phyloP scores from a whole-genome alignment of 2,797 vertebrate species.

The Brachymystax lenok region DNA sequence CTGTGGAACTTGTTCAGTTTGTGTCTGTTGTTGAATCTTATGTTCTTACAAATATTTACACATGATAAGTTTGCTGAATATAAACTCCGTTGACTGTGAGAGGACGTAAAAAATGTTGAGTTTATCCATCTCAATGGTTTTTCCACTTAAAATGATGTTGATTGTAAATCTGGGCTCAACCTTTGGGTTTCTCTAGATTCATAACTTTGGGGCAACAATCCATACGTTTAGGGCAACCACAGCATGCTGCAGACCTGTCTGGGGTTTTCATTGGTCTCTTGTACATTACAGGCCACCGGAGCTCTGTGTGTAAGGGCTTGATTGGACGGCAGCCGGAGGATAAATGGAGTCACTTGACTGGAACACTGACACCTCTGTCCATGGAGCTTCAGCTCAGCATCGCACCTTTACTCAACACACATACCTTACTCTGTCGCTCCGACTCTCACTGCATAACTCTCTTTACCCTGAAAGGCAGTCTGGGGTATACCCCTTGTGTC shows the following conservation, averaged over 20 bases:
- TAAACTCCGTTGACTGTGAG: too few relatives aligned
- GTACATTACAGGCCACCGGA: too few relatives aligned
- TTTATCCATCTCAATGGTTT: background rate
- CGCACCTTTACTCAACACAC: constrained; percentile 8
- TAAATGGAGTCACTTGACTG: constrained; percentile 74
- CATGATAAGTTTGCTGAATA: too few relatives aligned
- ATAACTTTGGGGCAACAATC: background rate
- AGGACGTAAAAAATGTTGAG: too few relatives aligned
- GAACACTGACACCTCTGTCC: constrained; percentile 56
- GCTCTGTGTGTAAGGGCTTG: constrained; percentile 12
- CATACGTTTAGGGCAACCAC: too few relatives aligned
- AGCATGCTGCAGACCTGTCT: background rate
- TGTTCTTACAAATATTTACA: too few relatives aligned
- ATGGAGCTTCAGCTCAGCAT: background rate
- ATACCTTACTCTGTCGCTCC: constrained; percentile 1
- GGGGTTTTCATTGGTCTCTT: too few relatives aligned
- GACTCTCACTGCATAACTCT: background rate
- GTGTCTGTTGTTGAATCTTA: too few relatives aligned
- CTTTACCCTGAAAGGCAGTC: background rate
- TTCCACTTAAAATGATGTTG: background rate
- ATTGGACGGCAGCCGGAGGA: constrained; percentile 54
- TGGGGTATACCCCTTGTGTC: too few relatives aligned
- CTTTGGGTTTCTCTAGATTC: background rate
- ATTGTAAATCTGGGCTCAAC: background rate
- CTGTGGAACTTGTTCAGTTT: too few relatives aligned